Base-by-base conservation (phyloP, 1,140 invertebrate genomes). In the Pseudomyrmex cubaensis region DNA sequence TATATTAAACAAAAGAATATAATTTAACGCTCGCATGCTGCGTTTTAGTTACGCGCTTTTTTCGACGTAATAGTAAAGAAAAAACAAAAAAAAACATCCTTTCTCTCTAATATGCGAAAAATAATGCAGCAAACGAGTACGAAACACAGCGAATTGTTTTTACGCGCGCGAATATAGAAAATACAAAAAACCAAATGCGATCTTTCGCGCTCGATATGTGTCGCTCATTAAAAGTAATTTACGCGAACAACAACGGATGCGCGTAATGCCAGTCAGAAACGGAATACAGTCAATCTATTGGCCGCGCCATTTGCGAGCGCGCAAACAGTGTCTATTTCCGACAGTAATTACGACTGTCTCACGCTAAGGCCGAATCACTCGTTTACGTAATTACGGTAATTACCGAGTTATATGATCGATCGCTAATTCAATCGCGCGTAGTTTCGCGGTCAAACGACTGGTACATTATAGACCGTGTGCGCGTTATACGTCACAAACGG, bases 391-490 rank as follows among this genome's bases (percentile, higher is more conserved):
- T 80, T 61, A 83, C 73, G 63, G 70, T 85, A 84, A 89, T 83
- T 69, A 80, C 13, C 64, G 59, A 86, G 87, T 86, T 74, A 80
- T 85, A 78, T 82, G 75, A 80, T 69, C 57, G 75, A 67, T 82
- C 15, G 84, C 50, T 90, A 84, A 90, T 90, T 90, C 67, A 88
- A 90, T 90, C 70, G 82, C 44, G 80, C 44, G 80, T 61, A 84
- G 80, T 82, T 67, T 84, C 50, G 77, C 73, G 61, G 74, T 78
- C 64, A 88, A 86, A 83, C 17, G 56, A 46, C 4, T 67, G 17
- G 61, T 50, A 46, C 25, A 2, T 22, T 4, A 44, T 9, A 7
- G 20, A 8, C 25, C 22, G 35, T 35, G 35, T 35, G 35, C 35
- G 35, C 7, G 35, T 7, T 35, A 35, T 35, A 35, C 5, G 5